Evolutionary conservation across 1,140 invertebrate genomes (phyloP).

Genomic region (Monomorium pharaonis): DNA sequence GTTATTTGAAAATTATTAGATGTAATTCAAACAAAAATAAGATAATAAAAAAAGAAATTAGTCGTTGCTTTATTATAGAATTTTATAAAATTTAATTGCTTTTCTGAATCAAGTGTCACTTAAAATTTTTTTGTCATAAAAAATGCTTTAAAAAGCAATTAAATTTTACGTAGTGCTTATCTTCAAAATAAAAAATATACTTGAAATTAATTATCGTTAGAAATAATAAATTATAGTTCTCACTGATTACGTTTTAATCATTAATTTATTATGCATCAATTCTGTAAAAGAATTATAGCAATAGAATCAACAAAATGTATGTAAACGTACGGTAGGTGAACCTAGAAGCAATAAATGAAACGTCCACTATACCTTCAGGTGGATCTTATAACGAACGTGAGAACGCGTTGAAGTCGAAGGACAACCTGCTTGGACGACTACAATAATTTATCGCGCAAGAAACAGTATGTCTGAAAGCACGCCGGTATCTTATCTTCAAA

Average conservation of each 20-base stretch:
- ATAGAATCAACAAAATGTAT: neutral
- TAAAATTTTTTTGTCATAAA: neutral
- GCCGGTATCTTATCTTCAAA: neutral
- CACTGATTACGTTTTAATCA: neutral
- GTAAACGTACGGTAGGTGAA: conserved; percentile 8
- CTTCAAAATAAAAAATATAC: neutral
- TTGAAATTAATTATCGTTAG: neutral
- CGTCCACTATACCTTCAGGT: neutral
- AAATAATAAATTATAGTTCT: conserved; percentile 1
- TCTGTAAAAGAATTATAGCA: neutral
- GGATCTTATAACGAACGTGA: conserved; percentile 21
- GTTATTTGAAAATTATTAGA: neutral
- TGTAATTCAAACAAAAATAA: neutral
- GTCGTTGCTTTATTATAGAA: neutral
- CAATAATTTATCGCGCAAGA: conserved; percentile 21
- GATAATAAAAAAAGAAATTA: neutral
- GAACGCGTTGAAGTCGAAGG: conserved; percentile 17
- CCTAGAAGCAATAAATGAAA: neutral
- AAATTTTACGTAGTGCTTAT: neutral
- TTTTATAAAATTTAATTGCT: too few species aligned
- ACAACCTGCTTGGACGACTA: neutral
- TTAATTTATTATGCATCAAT: neutral
- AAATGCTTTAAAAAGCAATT: neutral
- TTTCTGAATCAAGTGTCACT: neutral
- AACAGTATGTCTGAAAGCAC: neutral